Evolutionary conservation across 2,113 vertebrate species (phyloP).

Genomic region (Hyla sarda): DNA sequence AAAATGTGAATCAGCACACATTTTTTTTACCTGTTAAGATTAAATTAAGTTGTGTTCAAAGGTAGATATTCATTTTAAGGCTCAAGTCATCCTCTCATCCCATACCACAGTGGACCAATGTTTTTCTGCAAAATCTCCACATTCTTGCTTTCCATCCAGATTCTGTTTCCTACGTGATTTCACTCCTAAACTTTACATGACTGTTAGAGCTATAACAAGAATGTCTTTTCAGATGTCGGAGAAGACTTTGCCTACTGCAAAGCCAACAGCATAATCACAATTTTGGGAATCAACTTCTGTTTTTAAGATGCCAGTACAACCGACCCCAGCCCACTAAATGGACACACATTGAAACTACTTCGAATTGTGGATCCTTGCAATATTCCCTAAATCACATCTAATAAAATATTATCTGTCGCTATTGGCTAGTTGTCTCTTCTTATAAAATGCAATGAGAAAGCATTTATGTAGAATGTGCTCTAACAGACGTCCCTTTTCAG

Average conservation of each 20-base stretch:
- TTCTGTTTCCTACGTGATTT: not conserved
- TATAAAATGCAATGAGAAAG: not conserved
- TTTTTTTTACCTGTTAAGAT: not conserved
- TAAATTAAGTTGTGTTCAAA: not conserved
- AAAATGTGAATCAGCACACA: too few species aligned
- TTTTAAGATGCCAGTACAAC: slow-evolving; percentile 44
- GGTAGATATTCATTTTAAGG: not conserved
- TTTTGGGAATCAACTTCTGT: slow-evolving; percentile 57
- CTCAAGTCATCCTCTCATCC: not conserved
- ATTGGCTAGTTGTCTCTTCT: slow-evolving; percentile 38
- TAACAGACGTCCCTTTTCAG: slow-evolving; percentile 53
- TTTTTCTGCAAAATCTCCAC: not conserved
- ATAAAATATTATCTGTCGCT: slow-evolving; percentile 45
- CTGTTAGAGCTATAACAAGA: slow-evolving; percentile 2
- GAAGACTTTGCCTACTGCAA: slow-evolving; percentile 21
- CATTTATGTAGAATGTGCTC: slow-evolving; percentile 2
- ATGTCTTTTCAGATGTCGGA: slow-evolving; percentile 44
- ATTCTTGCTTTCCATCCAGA: not conserved
- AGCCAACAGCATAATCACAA: slow-evolving; percentile 44
- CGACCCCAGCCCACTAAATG: not conserved
- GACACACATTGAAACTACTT: not conserved
- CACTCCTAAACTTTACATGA: not conserved
- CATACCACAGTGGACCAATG: not conserved
- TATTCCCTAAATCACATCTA: not conserved
- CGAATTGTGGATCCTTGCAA: not conserved